A percentile compares a stretch with the other conserved stretches of the same genome.
Conservation (phyloP, 2,113 vertebrate species). For the Poicephalus gulielmi region DNA sequence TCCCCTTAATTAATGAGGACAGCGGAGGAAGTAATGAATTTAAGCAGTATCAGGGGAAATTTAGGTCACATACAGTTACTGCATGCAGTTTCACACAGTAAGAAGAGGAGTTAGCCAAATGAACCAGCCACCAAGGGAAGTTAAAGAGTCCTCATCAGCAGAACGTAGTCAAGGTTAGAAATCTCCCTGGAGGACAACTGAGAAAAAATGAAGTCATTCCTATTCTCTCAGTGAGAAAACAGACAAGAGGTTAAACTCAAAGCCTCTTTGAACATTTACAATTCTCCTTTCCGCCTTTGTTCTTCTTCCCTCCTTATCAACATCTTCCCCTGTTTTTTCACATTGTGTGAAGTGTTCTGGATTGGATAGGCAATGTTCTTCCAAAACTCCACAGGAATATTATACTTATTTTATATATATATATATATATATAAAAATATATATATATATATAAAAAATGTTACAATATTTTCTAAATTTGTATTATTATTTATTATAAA, state of each 20-base stretch:
- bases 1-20: slow-evolving; percentile 54
- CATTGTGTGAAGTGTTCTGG: not conserved
- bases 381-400: not conserved
- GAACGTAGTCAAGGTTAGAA: slow-evolving; percentile 17
- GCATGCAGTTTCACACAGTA: not conserved
- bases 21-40: slow-evolving; percentile 54
- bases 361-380: not conserved
- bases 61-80: slow-evolving; percentile 55
- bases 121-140: not conserved
- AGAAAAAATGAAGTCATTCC: not conserved
- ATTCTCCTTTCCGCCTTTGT: not conserved
- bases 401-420: not conserved
- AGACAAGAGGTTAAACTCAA: not conserved
- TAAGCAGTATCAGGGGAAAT: slow-evolving; percentile 56
- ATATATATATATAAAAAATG: too few species aligned
- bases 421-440: too few species aligned
- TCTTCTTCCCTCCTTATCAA: not conserved
- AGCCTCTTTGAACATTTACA: not conserved
- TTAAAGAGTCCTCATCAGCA: not conserved
- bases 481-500: not conserved
- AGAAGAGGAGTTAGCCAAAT: slow-evolving; percentile 8
- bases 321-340: not conserved
- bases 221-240: not conserved
- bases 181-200: not conserved
- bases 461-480: not conserved